Percentiles rank a stretch among this genome's conserved stretches.
These are phyloP conservation scores for Eonycteris spelaea DNA, from an alignment of 2,113 vertebrate genomes.

Conservation along the genomic window DNA sequence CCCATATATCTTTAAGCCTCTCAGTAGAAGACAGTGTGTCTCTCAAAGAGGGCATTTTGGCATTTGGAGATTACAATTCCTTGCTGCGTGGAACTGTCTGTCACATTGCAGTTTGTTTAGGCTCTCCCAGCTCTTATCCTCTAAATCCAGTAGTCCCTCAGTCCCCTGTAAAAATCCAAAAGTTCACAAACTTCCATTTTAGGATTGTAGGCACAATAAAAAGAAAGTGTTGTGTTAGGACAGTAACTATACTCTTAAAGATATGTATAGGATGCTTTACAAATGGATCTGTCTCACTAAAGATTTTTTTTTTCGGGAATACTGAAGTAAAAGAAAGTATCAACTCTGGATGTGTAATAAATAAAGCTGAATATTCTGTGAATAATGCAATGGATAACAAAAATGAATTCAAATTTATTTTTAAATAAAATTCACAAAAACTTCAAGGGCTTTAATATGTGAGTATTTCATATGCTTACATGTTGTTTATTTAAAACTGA, in stretches of 20 bases:
- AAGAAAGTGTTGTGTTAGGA: not conserved
- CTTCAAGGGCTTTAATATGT: not conserved
- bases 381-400: not conserved
- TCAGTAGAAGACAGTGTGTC: not conserved
- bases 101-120: not conserved
- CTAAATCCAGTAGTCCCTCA: not conserved
- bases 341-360: not conserved
- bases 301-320: not conserved
- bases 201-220: not conserved
- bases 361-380: not conserved
- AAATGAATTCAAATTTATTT: not conserved
- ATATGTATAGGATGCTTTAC: not conserved
- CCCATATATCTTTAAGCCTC: not conserved
- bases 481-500: not conserved
- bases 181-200: not conserved
- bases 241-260: not conserved
- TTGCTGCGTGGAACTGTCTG: not conserved
- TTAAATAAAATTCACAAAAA: not conserved
- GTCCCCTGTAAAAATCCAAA: not conserved
- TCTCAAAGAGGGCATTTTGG: not conserved
- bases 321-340: not conserved
- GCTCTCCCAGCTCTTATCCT: fast-evolving
- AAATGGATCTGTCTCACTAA: not conserved
- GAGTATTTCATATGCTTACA: not conserved
- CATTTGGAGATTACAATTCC: not conserved